Evolutionary conservation across 1,140 invertebrate species (phyloP), one percentile per base, ranked within the genome.

Genomic region (Probaryconus sp.): DNA sequence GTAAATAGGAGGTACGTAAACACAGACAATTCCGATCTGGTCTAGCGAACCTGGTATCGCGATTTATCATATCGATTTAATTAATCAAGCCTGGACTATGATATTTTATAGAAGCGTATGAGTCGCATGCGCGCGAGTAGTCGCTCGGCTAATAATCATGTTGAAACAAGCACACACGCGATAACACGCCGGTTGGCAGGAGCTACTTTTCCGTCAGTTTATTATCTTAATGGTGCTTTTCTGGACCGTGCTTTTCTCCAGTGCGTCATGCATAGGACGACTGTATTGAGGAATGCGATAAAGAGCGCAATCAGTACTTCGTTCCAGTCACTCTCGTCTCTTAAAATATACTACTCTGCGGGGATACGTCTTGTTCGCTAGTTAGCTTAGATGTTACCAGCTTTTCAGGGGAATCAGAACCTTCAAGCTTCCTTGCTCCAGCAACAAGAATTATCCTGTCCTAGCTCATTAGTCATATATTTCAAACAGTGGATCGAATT

Each of bases 211-310:
- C 28, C 47, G 60, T 60, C 61, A 60, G 58, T 69, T 60, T 69
- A 75, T 65, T 75, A 69, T 75, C 72, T 75, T 75, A 75, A 75
- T 75, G 40, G 53, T 40, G 50, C 38, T 61, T 65, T 72, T 72
- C 69, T 64, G 53, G 45, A 47, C 58, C 53, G 10, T 3, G 33
- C 10, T n/a, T n/a, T n/a, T n/a, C 33, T 14, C 33, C 33, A 14
- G 33, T 24, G 16, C 64, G 24, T 75, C 51, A 64, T 48, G 21
- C 61, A 43, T 24, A 18, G 24, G 30, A 61, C 70, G 38, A 67
- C 61, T 61, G 35, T 61, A 65, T 72, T 24, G 47, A 67, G 28
- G 53, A 71, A 58, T 56, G 67, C 48, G 67, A 70, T 70, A 61
- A 70, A 61, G 47, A 70, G 55, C 31, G 21, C 37, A 21, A 47